Percentiles rank a stretch among this genome's conserved stretches.
phyloP scores from a whole-genome alignment of 2,797 vertebrate species.

The Apodemus agrarius region DNA sequence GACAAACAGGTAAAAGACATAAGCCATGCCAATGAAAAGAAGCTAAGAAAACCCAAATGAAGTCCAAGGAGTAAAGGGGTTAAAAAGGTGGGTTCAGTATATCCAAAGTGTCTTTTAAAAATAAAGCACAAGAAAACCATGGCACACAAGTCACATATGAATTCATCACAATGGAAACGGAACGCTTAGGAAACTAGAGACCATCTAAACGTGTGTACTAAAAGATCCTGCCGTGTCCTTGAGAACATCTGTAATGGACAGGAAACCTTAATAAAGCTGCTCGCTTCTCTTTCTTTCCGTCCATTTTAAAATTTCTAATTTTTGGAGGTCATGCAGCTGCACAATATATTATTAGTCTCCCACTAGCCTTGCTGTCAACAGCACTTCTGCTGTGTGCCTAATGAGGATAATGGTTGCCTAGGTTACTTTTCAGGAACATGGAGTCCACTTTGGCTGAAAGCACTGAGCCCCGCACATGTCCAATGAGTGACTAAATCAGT shows the following conservation, averaged over 20 bases:
- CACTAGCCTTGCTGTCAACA: neutral
- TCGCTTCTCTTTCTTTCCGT: neutral
- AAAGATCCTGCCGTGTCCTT: neutral
- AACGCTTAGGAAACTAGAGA: conserved; percentile 25
- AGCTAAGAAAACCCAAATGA: conserved; percentile 20
- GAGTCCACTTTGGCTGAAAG: conserved; percentile 22
- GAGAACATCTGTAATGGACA: neutral
- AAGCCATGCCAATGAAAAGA: conserved; percentile 43
- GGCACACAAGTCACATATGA: conserved; percentile 19
- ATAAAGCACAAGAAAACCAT: neutral
- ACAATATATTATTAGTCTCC: conserved; percentile 6
- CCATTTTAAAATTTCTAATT: neutral
- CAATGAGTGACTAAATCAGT: neutral
- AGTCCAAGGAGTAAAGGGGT: neutral
- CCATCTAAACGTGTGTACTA: conserved; percentile 17
- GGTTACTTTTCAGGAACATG: conserved; percentile 19
- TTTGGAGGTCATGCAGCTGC: neutral
- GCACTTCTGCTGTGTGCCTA: neutral
- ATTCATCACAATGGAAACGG: neutral
- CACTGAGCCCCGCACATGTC: neutral
- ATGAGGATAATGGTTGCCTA: conserved; percentile 13
- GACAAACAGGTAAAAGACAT: neutral
- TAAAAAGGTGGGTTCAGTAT: neutral
- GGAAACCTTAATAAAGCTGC: neutral
- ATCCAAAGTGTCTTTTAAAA: neutral